phyloP scores from a whole-genome alignment of 2,888 invertebrate genomes.

The Agrilus mali region DNA sequence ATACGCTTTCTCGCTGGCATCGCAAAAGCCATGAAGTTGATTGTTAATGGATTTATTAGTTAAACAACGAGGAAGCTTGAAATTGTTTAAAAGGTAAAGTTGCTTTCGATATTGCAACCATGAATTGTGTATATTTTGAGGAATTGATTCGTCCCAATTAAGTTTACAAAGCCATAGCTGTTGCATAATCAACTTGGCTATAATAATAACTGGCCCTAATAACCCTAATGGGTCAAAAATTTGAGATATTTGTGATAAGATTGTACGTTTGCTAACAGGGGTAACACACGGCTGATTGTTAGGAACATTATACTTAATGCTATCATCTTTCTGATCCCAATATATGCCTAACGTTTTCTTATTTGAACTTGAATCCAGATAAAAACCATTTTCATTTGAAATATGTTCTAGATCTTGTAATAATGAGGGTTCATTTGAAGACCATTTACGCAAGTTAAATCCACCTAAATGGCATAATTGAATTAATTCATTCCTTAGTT shows the following conservation, averaged over 20 bases:
- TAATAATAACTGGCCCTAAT: constrained; percentile 5
- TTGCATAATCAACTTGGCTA: constrained; percentile 10
- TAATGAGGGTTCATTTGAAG: no score
- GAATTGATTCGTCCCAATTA: constrained; percentile 9
- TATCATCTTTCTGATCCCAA: no score
- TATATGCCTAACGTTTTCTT: not conserved
- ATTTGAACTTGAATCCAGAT: not conserved
- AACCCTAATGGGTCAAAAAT: constrained; percentile 12
- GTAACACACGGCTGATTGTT: no score
- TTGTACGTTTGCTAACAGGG: constrained; percentile 3
- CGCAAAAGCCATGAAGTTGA: constrained; percentile 3
- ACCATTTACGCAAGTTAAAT: no score
- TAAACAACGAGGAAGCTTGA: not conserved
- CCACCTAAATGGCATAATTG: no score
- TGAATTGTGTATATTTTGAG: not conserved
- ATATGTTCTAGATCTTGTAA: no score
- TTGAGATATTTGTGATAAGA: constrained; percentile 4
- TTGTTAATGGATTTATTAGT: not conserved
- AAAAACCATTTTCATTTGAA: not conserved
- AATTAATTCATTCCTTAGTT: not conserved
- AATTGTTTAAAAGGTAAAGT: not conserved
- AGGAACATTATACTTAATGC: no score
- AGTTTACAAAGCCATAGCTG: constrained; percentile 7
- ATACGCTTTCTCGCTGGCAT: constrained; percentile 5
- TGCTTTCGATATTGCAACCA: not conserved